A percentile compares a stretch with the other conserved stretches of the same genome.
Conservation (phyloP, 2,888 invertebrate species). For the Pristionchus arcanus region DNA sequence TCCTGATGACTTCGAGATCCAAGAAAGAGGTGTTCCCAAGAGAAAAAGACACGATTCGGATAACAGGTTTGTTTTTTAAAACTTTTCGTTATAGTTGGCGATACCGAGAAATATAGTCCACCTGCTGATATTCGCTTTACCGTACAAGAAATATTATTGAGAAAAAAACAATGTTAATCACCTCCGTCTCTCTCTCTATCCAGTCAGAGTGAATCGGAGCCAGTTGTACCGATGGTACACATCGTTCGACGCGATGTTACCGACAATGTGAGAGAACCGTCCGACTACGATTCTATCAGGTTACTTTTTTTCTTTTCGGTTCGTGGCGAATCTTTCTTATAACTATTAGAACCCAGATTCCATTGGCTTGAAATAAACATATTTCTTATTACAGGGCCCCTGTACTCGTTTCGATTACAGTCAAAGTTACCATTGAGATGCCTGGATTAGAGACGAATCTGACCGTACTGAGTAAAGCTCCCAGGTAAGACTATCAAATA, state of each 20-base stretch:
- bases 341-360: background rate
- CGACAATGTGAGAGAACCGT: background rate
- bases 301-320: background rate
- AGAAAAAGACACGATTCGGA: constrained; percentile 9
- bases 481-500: background rate
- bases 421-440: background rate
- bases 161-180: no score
- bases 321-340: background rate
- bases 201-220: background rate
- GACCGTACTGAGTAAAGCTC: background rate
- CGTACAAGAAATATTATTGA: no score
- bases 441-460: background rate
- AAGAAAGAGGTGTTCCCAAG: background rate
- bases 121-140: no score
- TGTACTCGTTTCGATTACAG: background rate
- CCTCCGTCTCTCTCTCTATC: background rate
- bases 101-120: no score
- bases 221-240: background rate
- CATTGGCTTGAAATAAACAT: background rate
- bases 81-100: background rate
- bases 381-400: background rate
- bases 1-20: constrained; percentile 10
- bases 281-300: background rate
- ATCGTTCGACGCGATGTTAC: background rate
- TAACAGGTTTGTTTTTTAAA: background rate